Evolutionary conservation across 2,113 vertebrate genomes (phyloP).

Genomic region (Dicentrarchus labrax): DNA sequence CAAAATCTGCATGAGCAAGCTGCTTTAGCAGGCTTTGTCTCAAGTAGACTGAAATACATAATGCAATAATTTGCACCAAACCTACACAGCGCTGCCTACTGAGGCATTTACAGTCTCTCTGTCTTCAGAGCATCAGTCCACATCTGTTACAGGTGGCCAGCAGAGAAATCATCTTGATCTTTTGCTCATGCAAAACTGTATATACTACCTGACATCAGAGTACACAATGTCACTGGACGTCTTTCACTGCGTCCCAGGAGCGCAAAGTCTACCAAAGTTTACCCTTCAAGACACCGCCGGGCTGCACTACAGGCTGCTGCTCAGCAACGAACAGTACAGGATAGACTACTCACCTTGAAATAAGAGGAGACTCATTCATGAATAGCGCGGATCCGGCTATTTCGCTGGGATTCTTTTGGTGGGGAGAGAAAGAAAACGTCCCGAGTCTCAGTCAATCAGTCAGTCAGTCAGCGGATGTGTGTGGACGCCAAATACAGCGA

Average conservation of each 20-base stretch:
- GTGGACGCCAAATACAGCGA: slow-evolving; percentile 13
- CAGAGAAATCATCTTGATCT: background rate
- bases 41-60: slow-evolving; percentile 9
- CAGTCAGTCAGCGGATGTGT: slow-evolving; percentile 23
- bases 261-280: slow-evolving; percentile 71
- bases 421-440: slow-evolving; percentile 14
- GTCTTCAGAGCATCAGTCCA: slow-evolving; percentile 36
- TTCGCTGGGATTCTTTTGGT: slow-evolving; percentile 5
- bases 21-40: slow-evolving; percentile 40
- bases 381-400: slow-evolving; percentile 44
- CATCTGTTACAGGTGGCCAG: slow-evolving; percentile 59
- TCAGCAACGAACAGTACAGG: background rate
- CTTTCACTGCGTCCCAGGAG: slow-evolving; percentile 20
- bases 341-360: slow-evolving; percentile 76
- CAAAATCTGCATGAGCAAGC: slow-evolving; percentile 13
- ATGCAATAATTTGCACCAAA: slow-evolving; percentile 20
- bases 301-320: slow-evolving; percentile 15
- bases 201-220: background rate
- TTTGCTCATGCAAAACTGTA: background rate
- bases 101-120: slow-evolving; percentile 21
- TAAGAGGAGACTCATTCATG: slow-evolving; percentile 63
- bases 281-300: background rate
- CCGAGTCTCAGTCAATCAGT: slow-evolving; percentile 22
- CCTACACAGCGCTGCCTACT: slow-evolving; percentile 10
- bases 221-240: background rate